Evolutionary conservation across 2,113 vertebrate species (phyloP).

Genomic region (Semnornis frantzii): DNA sequence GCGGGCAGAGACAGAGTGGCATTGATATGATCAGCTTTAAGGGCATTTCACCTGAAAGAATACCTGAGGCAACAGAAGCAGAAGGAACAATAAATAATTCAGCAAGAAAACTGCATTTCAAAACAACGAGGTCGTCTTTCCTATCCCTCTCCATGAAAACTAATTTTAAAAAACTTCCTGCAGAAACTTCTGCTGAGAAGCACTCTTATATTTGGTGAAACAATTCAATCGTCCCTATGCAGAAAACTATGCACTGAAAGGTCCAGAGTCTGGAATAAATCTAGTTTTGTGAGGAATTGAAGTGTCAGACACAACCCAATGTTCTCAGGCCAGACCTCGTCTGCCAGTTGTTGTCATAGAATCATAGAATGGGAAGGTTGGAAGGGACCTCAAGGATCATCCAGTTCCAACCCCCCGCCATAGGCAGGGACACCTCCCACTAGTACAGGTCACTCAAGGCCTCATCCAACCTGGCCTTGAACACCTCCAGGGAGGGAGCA

Average conservation of each 20-base stretch:
- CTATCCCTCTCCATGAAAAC: background rate
- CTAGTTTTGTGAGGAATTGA: background rate
- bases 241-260: background rate
- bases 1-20: background rate
- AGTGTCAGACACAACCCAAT: background rate
- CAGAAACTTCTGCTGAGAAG: background rate
- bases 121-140: slow-evolving; percentile 21
- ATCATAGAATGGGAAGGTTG: no score
- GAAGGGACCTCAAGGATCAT: no score
- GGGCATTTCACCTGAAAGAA: slow-evolving; percentile 49
- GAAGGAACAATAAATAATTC: slow-evolving; percentile 65
- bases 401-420: no score
- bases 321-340: background rate
- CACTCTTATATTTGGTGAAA: background rate
- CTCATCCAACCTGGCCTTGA: no score
- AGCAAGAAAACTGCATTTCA: slow-evolving; percentile 52
- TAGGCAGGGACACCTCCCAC: no score
- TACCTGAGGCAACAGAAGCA: slow-evolving; percentile 51
- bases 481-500: no score
- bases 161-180: slow-evolving; percentile 1
- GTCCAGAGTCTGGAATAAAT: background rate
- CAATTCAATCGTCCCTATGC: background rate
- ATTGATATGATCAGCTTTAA: slow-evolving; percentile 49
- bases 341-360: background rate
- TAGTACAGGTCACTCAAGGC: no score